Base-by-base conservation (phyloP, 64 coral and sea anemone species). In the Exaiptasia diaphana region DNA sequence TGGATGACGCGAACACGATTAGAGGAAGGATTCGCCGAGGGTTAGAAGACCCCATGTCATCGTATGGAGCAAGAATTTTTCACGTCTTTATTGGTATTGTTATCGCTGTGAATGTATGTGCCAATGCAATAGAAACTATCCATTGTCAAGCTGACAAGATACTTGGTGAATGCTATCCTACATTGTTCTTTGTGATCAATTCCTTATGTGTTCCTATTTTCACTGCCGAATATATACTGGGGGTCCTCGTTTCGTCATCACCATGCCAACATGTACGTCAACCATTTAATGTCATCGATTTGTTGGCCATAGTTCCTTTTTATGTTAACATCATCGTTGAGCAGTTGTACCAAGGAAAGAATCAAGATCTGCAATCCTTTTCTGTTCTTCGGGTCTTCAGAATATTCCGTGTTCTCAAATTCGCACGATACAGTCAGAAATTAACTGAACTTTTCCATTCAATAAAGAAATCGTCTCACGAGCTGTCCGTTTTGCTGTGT, bases 381-480 rank as follows among this genome's bases (percentile, higher is more conserved):
- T 43, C 72, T 0, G 85, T 88, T n/a, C 80, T 93, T 37, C 85
- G 91, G 53, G 80, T 93, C 3, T 88, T 93, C 14, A 84, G 85
- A 12, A 88, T 93, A 9, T 88, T 93, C 20, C 85, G 91, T 14
- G 76, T 93, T 21, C 80, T 93, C 11, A 93, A 93, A 35, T 68
- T 93, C 4, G 67, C 85, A 26, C 91, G 91, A 9, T 82, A 93
- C 43, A 87, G 83, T 0, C 75, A 84, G 5, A 72, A 82, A 7
- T 52, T 93, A 3, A 78, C 82, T 24, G 21, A 83, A 18, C 23
- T 93, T 29, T 76, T 54, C 1, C 59, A 93, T 46, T 88, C 78
- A 20, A 46, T 93, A n/a, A 93, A 76, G 53, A 82, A 78, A 34
- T 88, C 91, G 22, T 87, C 91, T 29, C 77, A 73, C 3, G 85